A percentile compares a stretch with the other conserved stretches of the same genome.
phyloP scores from a whole-genome alignment of 1,140 invertebrate species.

The Spodoptera litura region DNA sequence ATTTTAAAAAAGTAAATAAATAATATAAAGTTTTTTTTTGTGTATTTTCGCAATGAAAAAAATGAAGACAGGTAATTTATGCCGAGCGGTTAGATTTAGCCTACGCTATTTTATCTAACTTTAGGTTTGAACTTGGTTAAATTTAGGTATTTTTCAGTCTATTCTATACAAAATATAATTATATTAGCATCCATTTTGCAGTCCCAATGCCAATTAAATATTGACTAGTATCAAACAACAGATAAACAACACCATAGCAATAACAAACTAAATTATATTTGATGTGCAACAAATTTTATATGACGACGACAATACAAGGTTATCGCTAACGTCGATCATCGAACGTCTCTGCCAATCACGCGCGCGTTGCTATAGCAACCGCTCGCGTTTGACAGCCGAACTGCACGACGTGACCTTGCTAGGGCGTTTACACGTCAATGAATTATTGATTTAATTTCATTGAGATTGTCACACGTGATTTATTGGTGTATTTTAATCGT shows the following conservation, averaged over 20 bases:
- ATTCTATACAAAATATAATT: no score
- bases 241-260: neutral
- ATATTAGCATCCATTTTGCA: no score
- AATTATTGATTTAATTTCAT: constrained; percentile 27
- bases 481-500: neutral
- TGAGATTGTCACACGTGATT: constrained; percentile 27
- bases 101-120: no score
- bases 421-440: constrained; percentile 23
- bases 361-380: constrained; percentile 57
- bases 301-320: constrained; percentile 59
- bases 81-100: no score
- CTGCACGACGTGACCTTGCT: constrained; percentile 12
- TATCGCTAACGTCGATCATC: constrained; percentile 32
- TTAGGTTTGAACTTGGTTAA: no score
- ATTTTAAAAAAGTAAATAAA: no score
- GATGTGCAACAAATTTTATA: constrained; percentile 28
- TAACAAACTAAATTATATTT: constrained; percentile 14
- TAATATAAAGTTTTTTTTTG: no score
- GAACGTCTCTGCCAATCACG: constrained; percentile 52
- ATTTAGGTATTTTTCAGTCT: no score
- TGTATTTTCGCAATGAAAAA: no score
- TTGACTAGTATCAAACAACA: neutral
- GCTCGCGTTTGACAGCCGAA: constrained; percentile 16
- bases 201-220: neutral
- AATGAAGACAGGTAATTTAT: no score